Base-by-base conservation (phyloP, 2,113 vertebrate genomes). In the Furnarius figulus region DNA sequence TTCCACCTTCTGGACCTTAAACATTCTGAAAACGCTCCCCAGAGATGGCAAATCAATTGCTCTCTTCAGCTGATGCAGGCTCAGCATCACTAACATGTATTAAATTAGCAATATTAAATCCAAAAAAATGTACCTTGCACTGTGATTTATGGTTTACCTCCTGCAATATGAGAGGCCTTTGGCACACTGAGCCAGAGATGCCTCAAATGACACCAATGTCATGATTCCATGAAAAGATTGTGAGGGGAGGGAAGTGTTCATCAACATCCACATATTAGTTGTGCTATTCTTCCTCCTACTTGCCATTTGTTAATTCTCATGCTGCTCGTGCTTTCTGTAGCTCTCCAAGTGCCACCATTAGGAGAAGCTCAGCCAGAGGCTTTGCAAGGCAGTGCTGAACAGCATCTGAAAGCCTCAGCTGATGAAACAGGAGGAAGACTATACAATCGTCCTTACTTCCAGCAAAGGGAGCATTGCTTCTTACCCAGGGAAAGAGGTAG, bases 401-500 rank as follows among this genome's bases (percentile, higher is more conserved):
- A 95, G 88, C 49, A 55, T 47, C 39, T 39, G 40, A 93, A 84
- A 81, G 62, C 52, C 19, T 95, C 91, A 79, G 75, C 71, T 95
- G 94, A 88, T 68, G 89, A 92, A 83, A 67, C 53, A 95, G 65
- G 74, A 95, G 91, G 80, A 89, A 72, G 53, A 39, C 67, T 72
- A 66, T 8, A 12, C 61, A 87, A 91, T 75, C 21, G 4, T 23
- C 37, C 72, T 85, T 15, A 56, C 4, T 20, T 19, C 11, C 2
- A 8, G 46, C 40, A 93, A 59, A 87, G 58, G 46, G 33, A 86
- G 17, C 1, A 0, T 12, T 62, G 21, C 33, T 47, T 67, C 63
- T 74, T 4, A 35, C 6, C 6, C 28, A n/a, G 19, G 13, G 19
- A 56, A 68, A 79, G 8, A 3, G 3, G 6, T 10, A 58, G 47